phyloP scores from a whole-genome alignment of 37 sponge, comb jelly and placozoan species.

The Petrosia ficiformis region DNA sequence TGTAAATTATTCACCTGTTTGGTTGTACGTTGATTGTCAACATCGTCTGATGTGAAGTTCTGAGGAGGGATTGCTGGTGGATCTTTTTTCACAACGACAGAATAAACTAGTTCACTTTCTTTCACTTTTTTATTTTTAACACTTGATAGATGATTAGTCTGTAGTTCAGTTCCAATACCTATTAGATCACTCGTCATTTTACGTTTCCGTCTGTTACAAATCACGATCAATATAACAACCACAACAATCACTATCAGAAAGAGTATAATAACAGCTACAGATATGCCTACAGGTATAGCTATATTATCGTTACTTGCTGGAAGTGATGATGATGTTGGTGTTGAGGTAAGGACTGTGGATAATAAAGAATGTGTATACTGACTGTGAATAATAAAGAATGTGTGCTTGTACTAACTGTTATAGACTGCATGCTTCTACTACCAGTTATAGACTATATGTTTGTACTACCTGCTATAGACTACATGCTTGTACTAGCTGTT shows the following conservation, averaged over 20 bases:
- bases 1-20: no score
- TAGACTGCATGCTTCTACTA: no score
- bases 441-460: no score
- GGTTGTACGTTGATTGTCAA: no score
- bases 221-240: not conserved
- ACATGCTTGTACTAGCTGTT: no score
- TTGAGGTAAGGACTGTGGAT: no score
- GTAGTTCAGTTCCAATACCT: not conserved
- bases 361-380: no score
- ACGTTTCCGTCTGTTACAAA: not conserved
- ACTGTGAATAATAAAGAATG: no score
- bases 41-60: not conserved
- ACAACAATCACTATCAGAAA: slow-evolving; percentile 4
- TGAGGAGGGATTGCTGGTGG: not conserved
- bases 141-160: not conserved
- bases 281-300: not conserved
- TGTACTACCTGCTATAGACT: no score
- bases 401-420: no score
- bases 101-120: not conserved
- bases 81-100: not conserved
- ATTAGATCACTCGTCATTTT: not conserved
- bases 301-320: not conserved
- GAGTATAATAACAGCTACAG: not conserved
- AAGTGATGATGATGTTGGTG: no score
- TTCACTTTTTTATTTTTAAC: not conserved